Base-by-base conservation (phyloP, 2,113 vertebrate species). In the Apteryx owenii region DNA sequence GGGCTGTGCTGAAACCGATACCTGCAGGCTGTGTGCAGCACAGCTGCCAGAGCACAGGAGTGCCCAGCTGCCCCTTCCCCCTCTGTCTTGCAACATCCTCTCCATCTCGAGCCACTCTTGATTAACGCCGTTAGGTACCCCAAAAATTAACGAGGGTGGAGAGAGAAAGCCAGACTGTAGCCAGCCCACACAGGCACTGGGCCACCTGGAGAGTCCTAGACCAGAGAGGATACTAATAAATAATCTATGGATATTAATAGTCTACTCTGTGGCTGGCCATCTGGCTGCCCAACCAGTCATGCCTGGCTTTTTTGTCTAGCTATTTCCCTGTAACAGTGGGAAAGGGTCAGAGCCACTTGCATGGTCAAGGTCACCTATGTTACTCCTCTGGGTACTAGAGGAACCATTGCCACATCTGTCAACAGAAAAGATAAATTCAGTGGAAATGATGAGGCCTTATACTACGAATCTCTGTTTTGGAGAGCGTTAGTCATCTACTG, bases 401-500 rank as follows among this genome's bases (percentile, higher is more conserved):
- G 70, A 84, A 23, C 61, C 46, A 33, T 6, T 5, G 56, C 56
- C 29, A 42, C 2, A 0, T 13, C 69, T 84, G 65, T 91, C 84
- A 40, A 7, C 69, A 28, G 60, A 90, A 81, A 66, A 7, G 48
- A 44, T 5, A 81, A 31, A 18, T 65, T 51, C 68, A 15, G 48
- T 80, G 86, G 91, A 89, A 95, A 95, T 22, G 29, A 83, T 50
- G 93, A 94, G 64, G 54, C 33, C 38, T 94, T 90, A 18, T 22
- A 44, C 58, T 71, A 85, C 68, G 88, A 88, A 91, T 85, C 79
- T 86, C 72, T 88, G 36, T 96, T 83, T 81, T 94, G 90, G 68
- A 54, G 90, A 95, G 85, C 5, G 2, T 96, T 95, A 97, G 82
- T 97, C 95, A 96, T 93, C 82, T 70, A 80, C 76, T 81, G 93